Evolutionary conservation across 2,113 vertebrate species (phyloP), one percentile per base, ranked within the genome.

Genomic region (Terrapene triunguis): DNA sequence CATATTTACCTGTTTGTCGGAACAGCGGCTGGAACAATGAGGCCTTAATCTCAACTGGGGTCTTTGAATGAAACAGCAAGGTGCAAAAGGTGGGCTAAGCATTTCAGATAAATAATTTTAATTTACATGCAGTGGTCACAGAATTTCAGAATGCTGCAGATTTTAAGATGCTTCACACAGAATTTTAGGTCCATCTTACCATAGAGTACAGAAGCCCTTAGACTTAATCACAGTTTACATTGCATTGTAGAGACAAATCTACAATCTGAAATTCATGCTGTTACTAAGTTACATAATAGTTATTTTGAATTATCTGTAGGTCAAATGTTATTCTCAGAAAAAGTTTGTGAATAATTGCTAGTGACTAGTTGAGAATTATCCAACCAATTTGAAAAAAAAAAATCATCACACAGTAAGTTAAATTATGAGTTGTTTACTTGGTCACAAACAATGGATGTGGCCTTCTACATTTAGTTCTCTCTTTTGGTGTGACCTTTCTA

Each of bases 1-100:
- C 22, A 50, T 0, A 0, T 69, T 88, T 92, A 93, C 78, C 44
- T 32, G 14, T 54, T 35, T 6, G 74, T 93, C 25, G 59, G 7
- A 59, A 59, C 54, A 69, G 14, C 4, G 29, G 51, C n/a, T 88
- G 83, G 25, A 55, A 80, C 32, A 32, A 80, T 0, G 1, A 53
- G 51, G 55, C 48, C 83, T 87, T 1, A 1, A 42, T 48, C 55
- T 86, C 82, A 14, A 25, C 54, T 0, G 1, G 50, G 0, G 1
- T 10, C 55, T 89, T 57, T 87, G 79, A 82, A 74, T 1, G 53
- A 44, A 85, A 47, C 8, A 81, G 11, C 24, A 12, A 12, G 25
- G 24, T 47, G 42, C 11, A 78, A 78, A 47, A 78, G n/a, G 19
- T 4, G 22, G 25, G 13, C 72, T 78, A 78, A 47, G 29, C 42